Evolutionary conservation across 30 jellyfish, hydroid and myxozoan species (phyloP), one percentile per base, ranked within the genome.

Genomic region (Rhopilema esculentum): DNA sequence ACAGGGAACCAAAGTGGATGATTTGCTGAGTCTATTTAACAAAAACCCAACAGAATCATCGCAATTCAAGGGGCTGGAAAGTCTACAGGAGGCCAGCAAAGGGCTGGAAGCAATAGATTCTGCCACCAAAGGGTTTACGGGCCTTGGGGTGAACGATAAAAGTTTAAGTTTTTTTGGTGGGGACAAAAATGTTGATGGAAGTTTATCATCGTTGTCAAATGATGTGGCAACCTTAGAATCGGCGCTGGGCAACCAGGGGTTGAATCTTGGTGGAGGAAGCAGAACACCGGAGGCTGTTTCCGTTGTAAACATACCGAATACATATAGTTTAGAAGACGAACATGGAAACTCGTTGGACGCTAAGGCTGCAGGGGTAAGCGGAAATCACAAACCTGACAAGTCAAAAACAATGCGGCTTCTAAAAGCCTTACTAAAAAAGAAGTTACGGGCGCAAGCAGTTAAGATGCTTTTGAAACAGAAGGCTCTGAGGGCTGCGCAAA

Each of bases 251-350:
- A 50, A 57, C 77, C 75, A 62, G 19, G 85, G 66, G 30, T 29
- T 77, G 57, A 22, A 72, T 25, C 24, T 26, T 0, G 88, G 77
- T 52, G 72, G 88, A 49, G 52, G 71, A 72, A 53, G 51, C 12
- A 69, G 64, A 28, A 25, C 27, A 19, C 82, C 80, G 4, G 90
- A 82, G 32, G 95, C 29, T 69, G 97, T 94, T 33, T 89, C 94
- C 0, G 98, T 94, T 18, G 97, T 94, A 28, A 94, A 87, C 16
- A 63, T 94, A 23, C 97, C 98, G 8, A 89, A 86, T 67, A 49
- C 91, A 15, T 76, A 53, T 73, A 84, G 97, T 28, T 61, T 94
- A 6, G 98, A 94, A 85, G 98, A 94, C 63, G 98, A 94, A 28
- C 97, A 94, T 28, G 98, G 98, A 21, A 84, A 90, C 62, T 25